These are phyloP conservation scores for Apis dorsata DNA, from an alignment of 1,140 invertebrate species.

Conservation along the genomic window DNA sequence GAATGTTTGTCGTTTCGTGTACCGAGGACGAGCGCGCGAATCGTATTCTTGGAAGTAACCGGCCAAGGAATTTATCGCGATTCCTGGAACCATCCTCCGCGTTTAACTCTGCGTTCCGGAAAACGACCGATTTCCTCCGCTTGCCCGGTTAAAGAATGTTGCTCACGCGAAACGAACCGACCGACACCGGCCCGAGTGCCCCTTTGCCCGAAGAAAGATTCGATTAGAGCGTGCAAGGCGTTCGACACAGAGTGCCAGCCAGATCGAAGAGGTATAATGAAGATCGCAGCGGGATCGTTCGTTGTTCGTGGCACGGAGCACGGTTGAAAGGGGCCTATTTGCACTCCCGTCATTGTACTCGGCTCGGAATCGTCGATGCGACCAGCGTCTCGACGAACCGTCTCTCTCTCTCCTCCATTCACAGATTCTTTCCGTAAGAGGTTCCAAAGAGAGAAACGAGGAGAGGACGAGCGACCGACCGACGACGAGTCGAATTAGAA, in stretches of 20 bases:
- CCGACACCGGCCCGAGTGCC: not conserved
- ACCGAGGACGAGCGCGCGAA: constrained; percentile 19
- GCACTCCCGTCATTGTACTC: constrained; percentile 69
- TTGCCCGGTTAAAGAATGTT: not conserved
- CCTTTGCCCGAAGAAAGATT: constrained; percentile 41
- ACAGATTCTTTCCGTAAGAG: constrained; percentile 67
- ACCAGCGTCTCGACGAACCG: constrained; percentile 45
- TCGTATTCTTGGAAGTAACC: constrained; percentile 27
- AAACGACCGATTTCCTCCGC: constrained; percentile 3
- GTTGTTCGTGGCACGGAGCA: constrained; percentile 58
- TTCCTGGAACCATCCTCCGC: constrained; percentile 14
- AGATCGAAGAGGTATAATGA: constrained; percentile 62
- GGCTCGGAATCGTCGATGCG: constrained; percentile 37
- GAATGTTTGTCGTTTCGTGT: constrained; percentile 31
- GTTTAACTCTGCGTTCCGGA: not conserved
- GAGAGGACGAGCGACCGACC: too few relatives aligned
- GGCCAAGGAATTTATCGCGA: constrained; percentile 14
- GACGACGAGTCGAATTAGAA: not conserved
- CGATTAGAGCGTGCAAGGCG: constrained; percentile 41
- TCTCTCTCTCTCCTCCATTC: constrained; percentile 57
- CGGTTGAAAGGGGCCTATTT: constrained; percentile 64
- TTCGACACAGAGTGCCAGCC: constrained; percentile 29
- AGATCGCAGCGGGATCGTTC: constrained; percentile 65
- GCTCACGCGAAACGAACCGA: constrained; percentile 15
- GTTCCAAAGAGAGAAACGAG: constrained; percentile 32